These are phyloP conservation scores for Polyploca ridens DNA, from an alignment of 2,888 invertebrate species.

Conservation along the genomic window DNA sequence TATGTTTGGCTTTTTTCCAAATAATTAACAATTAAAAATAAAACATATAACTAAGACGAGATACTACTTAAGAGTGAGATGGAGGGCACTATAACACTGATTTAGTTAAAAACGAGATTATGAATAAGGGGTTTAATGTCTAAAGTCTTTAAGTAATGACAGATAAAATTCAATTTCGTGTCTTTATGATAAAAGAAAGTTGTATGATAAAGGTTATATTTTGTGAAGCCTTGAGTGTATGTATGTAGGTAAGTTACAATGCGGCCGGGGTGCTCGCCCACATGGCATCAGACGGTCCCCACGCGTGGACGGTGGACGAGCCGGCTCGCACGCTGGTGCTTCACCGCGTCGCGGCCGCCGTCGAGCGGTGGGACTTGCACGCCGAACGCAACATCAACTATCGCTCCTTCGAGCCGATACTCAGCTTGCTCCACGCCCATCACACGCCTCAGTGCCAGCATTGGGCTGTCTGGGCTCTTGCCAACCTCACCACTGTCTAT, in stretches of 20 bases:
- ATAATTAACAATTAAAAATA: too few species aligned
- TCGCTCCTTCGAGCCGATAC: conserved; percentile 95
- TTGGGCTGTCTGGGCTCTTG: conserved; percentile 99
- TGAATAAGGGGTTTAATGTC: too few species aligned
- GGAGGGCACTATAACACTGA: too few species aligned
- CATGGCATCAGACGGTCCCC: conserved; percentile 95
- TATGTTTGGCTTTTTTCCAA: too few species aligned
- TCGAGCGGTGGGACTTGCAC: conserved; percentile 94
- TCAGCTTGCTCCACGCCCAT: conserved; percentile 91
- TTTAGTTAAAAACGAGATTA: too few species aligned
- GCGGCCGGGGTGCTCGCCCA: conserved; percentile 98
- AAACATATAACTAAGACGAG: too few species aligned
- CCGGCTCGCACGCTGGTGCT: conserved; percentile 90
- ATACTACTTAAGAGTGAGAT: too few species aligned
- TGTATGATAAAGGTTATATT: too few species aligned
- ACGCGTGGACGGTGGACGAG: conserved; percentile 90
- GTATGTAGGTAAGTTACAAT: conserved; percentile 92
- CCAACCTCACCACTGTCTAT: conserved; percentile 96
- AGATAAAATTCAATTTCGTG: too few species aligned
- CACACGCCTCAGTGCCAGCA: conserved; percentile 97
- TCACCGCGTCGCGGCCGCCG: conserved; percentile 90
- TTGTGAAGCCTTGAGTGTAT: too few species aligned
- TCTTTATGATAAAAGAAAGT: too few species aligned
- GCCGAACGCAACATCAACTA: conserved; percentile 98
- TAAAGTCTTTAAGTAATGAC: too few species aligned